These are phyloP conservation scores for Aphaenogaster floridana DNA, from an alignment of 1,140 invertebrate species.

Conservation along the genomic window DNA sequence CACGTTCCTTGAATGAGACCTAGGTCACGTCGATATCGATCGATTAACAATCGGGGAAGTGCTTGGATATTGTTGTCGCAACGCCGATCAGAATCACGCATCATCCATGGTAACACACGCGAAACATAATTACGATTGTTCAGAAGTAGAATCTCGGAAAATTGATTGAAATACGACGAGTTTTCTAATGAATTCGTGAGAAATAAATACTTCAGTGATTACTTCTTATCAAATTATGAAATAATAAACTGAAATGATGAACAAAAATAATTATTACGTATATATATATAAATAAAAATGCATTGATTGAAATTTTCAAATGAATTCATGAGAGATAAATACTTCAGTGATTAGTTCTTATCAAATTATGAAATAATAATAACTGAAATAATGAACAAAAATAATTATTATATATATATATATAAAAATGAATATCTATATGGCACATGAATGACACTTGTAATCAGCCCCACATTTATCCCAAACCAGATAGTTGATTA, in stretches of 20 bases:
- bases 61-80: constrained; percentile 43
- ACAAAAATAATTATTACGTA: background rate
- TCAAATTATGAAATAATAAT: background rate
- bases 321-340: background rate
- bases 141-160: background rate
- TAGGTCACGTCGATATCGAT: constrained; percentile 71
- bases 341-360: background rate
- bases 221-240: background rate
- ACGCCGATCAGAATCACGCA: constrained; percentile 37
- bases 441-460: background rate
- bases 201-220: background rate
- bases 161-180: background rate
- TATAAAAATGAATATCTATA: background rate
- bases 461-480: background rate
- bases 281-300: background rate
- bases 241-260: background rate
- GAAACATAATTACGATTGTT: constrained; percentile 29
- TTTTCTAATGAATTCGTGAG: background rate
- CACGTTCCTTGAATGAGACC: constrained; percentile 30
- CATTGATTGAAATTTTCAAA: background rate
- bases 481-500: background rate
- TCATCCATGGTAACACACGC: constrained; percentile 33
- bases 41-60: constrained; percentile 67
- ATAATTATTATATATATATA: background rate
- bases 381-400: background rate